Conservation (phyloP, 2,888 invertebrate species). For the Dastarcus helophoroides region DNA sequence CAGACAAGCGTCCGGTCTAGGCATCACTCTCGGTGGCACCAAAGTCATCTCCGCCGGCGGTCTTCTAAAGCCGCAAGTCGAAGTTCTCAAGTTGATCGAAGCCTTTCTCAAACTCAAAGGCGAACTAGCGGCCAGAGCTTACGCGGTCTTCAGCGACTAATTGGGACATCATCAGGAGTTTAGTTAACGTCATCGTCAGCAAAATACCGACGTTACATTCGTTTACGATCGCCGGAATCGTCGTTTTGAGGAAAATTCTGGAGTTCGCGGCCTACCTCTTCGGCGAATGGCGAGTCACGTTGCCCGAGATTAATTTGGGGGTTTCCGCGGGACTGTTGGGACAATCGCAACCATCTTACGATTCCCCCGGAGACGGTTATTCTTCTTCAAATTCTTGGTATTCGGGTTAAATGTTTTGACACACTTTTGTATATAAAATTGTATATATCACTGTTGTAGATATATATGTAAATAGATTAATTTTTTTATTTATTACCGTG, state of each 20-base stretch:
- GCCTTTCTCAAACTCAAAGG: conserved; percentile 20
- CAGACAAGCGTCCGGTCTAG: conserved; percentile 5
- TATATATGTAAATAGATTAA: too few relatives aligned
- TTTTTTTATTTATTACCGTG: too few relatives aligned
- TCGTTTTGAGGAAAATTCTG: conserved; percentile 18
- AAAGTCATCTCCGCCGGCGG: conserved; percentile 3
- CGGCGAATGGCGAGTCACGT: conserved; percentile 16
- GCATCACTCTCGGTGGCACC: conserved; percentile 4
- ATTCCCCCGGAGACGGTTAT: too few relatives aligned
- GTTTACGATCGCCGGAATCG: conserved; percentile 19
- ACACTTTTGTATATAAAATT: too few relatives aligned
- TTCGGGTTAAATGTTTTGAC: too few relatives aligned
- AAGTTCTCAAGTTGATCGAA: conserved; percentile 20
- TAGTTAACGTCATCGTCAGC: conserved; percentile 16
- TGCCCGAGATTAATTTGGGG: too few relatives aligned
- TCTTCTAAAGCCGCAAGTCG: conserved; percentile 16
- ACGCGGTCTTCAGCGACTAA: conserved; percentile 20
- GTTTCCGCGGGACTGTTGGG: too few relatives aligned
- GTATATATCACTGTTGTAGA: too few relatives aligned
- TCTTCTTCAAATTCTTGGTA: too few relatives aligned
- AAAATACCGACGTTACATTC: conserved; percentile 18
- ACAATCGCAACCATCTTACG: too few relatives aligned
- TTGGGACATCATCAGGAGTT: conserved; percentile 17
- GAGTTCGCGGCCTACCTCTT: conserved; percentile 19
- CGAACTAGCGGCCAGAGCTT: conserved; percentile 16